Evolutionary conservation across 2,888 invertebrate species (phyloP), one percentile per base, ranked within the genome.

Genomic region (Tachina lurida): DNA sequence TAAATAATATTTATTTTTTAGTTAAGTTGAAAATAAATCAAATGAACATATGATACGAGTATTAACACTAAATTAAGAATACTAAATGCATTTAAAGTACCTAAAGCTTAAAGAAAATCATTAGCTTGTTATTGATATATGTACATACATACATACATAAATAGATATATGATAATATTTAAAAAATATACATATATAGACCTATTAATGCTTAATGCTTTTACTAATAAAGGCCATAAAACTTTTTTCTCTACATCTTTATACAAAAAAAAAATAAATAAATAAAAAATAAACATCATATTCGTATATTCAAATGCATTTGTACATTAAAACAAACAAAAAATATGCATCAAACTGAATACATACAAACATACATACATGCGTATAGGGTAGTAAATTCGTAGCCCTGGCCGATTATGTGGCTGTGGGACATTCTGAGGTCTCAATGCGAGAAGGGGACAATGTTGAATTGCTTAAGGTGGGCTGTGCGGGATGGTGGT

Each of bases 401-500:
- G 94, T 97, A 91, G 97, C 97, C 88, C 94, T 98, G 91, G 98
- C 98, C 87, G 98, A 98, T 94, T 98, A 98, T 94, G 96, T 96
- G 92, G 97, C 98, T 86, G 95, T 97, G 93, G 98, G 98, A 89
- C 96, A 96, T 89, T 97, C 97, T 88, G 98, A 98, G 94, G 96
- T 98, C 88, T 96, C 97, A 87, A 95, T 98, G 94, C 95, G 95
- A 84, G 98, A 98, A 94, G 98, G 98, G 31, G 98, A 98, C 93
- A 95, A 95, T 89, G 96, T 98, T 88, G 97, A 98, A 92, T 94
- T 98, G 88, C 95, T 98, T 88, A 97, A 98, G 93, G 96, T 97
- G 89, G 98, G 98, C 91, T 97, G 97, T 93, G 97, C 97, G 88
- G 98, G 98, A 88, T 98, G 98, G 98, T 98, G 98, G 98, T 98